A percentile compares a stretch with the other conserved stretches of the same genome.
These are phyloP conservation scores for Nomada fucata DNA, from an alignment of 2,888 invertebrate genomes.

Conservation along the genomic window DNA sequence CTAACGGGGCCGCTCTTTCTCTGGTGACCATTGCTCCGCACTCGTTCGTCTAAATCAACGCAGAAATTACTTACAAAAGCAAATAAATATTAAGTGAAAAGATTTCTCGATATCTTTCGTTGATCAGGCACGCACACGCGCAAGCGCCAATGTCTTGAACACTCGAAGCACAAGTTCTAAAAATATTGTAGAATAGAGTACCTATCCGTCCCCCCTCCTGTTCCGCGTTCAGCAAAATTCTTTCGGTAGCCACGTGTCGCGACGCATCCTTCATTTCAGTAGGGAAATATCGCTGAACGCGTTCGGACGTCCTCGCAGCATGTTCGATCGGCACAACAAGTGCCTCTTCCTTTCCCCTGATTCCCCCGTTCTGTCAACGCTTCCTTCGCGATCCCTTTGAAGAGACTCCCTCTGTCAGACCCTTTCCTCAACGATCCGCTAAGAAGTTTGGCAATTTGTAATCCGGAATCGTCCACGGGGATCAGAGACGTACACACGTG, in stretches of 20 bases:
- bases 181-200: too few relatives aligned
- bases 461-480: slow-evolving; percentile 65
- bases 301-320: slow-evolving; percentile 46
- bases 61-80: too few relatives aligned
- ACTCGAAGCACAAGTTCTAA: too few relatives aligned
- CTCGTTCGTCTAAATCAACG: too few relatives aligned
- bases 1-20: too few relatives aligned
- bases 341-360: slow-evolving; percentile 34
- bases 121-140: too few relatives aligned
- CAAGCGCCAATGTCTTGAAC: too few relatives aligned
- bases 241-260: slow-evolving; percentile 18
- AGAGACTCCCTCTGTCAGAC: slow-evolving; percentile 12
- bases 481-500: slow-evolving; percentile 57
- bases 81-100: too few relatives aligned
- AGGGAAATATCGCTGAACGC: slow-evolving; percentile 39
- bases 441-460: slow-evolving; percentile 75
- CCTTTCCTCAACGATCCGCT: slow-evolving; percentile 14
- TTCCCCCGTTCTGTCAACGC: slow-evolving; percentile 43
- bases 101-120: too few relatives aligned
- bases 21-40: too few relatives aligned
- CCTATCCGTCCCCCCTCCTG: too few relatives aligned
- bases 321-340: slow-evolving; percentile 59
- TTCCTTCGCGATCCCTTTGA: slow-evolving; percentile 53
- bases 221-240: background rate
- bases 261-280: slow-evolving; percentile 19